Percentiles rank a stretch among this genome's conserved stretches.
These are phyloP conservation scores for Chrysopa pallens DNA, from an alignment of 1,140 invertebrate genomes.

Conservation along the genomic window DNA sequence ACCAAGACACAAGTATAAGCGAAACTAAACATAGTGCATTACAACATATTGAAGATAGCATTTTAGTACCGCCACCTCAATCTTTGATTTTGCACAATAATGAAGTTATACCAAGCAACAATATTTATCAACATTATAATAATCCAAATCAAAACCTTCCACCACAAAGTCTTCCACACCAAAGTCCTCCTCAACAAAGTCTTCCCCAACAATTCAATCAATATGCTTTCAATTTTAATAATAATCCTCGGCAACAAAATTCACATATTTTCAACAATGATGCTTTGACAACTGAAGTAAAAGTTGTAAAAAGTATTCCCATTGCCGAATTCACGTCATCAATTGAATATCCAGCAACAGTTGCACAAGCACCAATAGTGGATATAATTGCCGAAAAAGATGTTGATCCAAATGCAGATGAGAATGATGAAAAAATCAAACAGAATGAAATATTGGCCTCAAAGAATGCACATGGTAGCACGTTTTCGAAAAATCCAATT, in stretches of 20 bases:
- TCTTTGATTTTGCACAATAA: too few species aligned
- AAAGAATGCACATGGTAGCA: conserved; percentile 1
- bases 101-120: too few species aligned
- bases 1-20: not conserved
- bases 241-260: conserved; percentile 5
- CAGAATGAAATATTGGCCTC: not conserved
- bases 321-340: conserved; percentile 39
- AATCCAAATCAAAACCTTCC: conserved; percentile 4
- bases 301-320: conserved; percentile 37
- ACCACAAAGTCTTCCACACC: conserved; percentile 5
- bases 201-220: conserved; percentile 1
- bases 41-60: too few species aligned
- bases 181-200: not conserved
- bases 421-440: not conserved
- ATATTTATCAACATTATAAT: not conserved
- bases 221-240: conserved; percentile 7
- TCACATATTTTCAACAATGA: conserved; percentile 8
- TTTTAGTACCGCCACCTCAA: too few species aligned
- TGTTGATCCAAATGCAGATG: conserved; percentile 1
- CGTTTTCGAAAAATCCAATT: conserved; percentile 18
- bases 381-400: conserved; percentile 27
- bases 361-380: conserved; percentile 40
- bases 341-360: conserved; percentile 40
- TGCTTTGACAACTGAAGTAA: conserved; percentile 18
- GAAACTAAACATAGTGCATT: not conserved